Evolutionary conservation across 2,797 vertebrate species (phyloP), one percentile per base, ranked within the genome.

Genomic region (Girardinus metallicus): DNA sequence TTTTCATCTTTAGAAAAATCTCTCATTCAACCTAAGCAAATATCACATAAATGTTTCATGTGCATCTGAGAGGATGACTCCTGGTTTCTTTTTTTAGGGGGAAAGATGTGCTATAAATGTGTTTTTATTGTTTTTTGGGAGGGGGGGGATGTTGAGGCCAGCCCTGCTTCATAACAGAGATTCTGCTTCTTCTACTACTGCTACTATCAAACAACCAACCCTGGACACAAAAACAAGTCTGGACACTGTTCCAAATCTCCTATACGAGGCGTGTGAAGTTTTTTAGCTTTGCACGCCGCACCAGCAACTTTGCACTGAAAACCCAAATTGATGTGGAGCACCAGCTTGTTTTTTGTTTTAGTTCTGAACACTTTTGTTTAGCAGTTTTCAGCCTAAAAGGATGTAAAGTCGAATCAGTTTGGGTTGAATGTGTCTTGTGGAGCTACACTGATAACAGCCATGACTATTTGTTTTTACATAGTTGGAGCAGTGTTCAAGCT

Each of bases 121-220:
- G 80, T 86, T 31, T 21, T n/a, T 26, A 80, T 85, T 76, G 1
- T 64, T 51, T 72, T 36, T 8, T 62, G 92, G 55, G 60, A 5
- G 3, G 57, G 55, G 29, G 8, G 79, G 79, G 76, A 80, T 68
- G 57, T 60, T 91, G 90, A 92, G 93, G 93, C 80, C 92, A 90
- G 91, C 81, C 91, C 93, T 93, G 90, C 86, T 88, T 91, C 91
- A 89, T 90, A 88, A 89, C 88, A 78, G 82, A 93, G 81, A 85
- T 91, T 90, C 91, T 93, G 90, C 92, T 94, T 94, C 91, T 93
- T 89, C 92, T 91, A 83, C 91, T 93, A 88, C 87, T 92, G 89
- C 92, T 93, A 85, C 91, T 92, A 80, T 93, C 90, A 87, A 93
- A 90, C 91, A 89, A 90, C 85, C 88, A 79, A 80, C 78, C 83